Evolutionary conservation across 2,113 vertebrate genomes (phyloP).

Genomic region (Potamarius usumacintae): DNA sequence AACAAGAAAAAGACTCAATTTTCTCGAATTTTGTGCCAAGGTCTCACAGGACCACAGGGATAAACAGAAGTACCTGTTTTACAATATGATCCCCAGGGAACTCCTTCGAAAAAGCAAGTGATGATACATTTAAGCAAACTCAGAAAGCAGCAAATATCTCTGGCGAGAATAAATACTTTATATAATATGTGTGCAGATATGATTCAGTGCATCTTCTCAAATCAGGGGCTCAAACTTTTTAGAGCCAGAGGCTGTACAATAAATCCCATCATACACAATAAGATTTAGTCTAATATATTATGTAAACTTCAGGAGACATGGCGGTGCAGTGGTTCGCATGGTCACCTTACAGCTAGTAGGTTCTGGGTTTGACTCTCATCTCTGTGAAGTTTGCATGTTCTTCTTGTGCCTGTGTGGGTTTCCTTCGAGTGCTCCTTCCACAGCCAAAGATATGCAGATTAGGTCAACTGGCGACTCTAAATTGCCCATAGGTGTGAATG

Average conservation of each 20-base stretch:
- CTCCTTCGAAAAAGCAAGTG: background rate
- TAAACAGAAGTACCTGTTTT: constrained; percentile 2
- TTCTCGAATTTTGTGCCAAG: background rate
- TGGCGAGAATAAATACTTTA: background rate
- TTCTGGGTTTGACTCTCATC: too few species aligned
- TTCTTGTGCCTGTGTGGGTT: too few species aligned
- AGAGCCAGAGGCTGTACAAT: background rate
- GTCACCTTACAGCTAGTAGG: too few species aligned
- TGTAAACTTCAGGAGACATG: too few species aligned
- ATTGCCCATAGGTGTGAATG: too few species aligned
- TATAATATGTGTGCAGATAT: background rate
- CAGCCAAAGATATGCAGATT: too few species aligned
- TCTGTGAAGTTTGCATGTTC: too few species aligned
- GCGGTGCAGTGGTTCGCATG: too few species aligned
- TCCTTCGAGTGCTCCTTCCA: too few species aligned
- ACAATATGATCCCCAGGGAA: background rate
- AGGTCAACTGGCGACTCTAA: too few species aligned
- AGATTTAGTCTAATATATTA: background rate
- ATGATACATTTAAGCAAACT: background rate
- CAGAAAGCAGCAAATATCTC: background rate
- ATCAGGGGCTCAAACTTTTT: background rate
- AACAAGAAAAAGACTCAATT: background rate
- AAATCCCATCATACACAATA: background rate
- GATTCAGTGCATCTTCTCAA: background rate
- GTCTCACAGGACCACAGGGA: background rate